Percentiles rank a stretch among this genome's conserved stretches.
Evolutionary conservation across 2,113 vertebrate species (phyloP).

Genomic region (Corapipo altera): DNA sequence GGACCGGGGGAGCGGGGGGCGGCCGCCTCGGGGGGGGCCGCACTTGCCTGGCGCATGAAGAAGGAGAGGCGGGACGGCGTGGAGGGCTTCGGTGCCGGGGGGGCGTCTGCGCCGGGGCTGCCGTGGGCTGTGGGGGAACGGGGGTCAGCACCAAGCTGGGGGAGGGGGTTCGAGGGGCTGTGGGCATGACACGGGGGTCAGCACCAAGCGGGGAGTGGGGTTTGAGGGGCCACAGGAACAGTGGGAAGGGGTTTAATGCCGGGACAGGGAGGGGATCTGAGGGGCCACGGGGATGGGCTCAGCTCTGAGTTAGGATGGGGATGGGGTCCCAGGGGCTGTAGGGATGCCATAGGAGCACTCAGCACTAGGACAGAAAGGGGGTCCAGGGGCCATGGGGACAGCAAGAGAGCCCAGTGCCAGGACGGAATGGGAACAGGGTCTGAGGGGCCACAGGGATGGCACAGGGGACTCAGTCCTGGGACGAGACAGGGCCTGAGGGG

Average conservation of each 20-base stretch:
- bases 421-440: neutral
- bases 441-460: neutral
- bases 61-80: constrained; percentile 91
- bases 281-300: fast-evolving
- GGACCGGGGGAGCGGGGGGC: constrained; percentile 64
- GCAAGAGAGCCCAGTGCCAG: neutral
- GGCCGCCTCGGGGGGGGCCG: constrained; percentile 48
- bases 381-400: neutral
- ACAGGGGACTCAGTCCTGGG: neutral
- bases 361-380: neutral
- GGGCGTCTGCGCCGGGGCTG: constrained; percentile 84
- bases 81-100: constrained; percentile 77
- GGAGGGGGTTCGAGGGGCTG: neutral
- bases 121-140: constrained; percentile 66
- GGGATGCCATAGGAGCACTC: neutral
- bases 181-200: neutral
- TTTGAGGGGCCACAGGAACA: neutral
- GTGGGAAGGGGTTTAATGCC: too few species aligned
- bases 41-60: constrained; percentile 87
- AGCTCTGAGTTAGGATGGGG: neutral
- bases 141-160: neutral
- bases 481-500: neutral
- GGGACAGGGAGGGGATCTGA: fast-evolving
- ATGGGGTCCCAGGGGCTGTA: fast-evolving
- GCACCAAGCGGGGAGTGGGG: neutral